Percentiles rank a stretch among this genome's conserved stretches.
phyloP scores from a whole-genome alignment of 2,888 invertebrate species.

The Harpalus rubripes region DNA sequence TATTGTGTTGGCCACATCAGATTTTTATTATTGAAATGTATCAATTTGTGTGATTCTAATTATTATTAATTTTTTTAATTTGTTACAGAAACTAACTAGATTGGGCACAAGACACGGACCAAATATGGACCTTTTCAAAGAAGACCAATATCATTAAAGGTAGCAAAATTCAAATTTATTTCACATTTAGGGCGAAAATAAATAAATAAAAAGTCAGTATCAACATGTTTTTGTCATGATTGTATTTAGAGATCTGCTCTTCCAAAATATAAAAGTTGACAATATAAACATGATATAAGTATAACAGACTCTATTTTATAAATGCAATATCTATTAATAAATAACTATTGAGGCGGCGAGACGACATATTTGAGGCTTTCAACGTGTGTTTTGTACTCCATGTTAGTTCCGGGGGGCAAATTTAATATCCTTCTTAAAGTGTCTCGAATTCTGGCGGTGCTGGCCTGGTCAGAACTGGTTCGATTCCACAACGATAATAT shows the following conservation, averaged over 20 bases:
- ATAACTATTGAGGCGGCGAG: constrained; percentile 67
- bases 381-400: constrained; percentile 95
- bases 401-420: constrained; percentile 93
- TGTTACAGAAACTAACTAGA: too few species aligned
- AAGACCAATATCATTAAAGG: not conserved
- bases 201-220: not conserved
- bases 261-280: constrained; percentile 71
- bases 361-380: constrained; percentile 88
- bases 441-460: constrained; percentile 95
- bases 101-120: too few species aligned
- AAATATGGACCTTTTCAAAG: too few species aligned
- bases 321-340: constrained; percentile 58
- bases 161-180: too few species aligned
- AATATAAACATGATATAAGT: constrained; percentile 72
- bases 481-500: constrained; percentile 98
- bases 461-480: constrained; percentile 93
- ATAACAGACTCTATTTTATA: constrained; percentile 78
- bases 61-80: too few species aligned
- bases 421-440: constrained; percentile 96
- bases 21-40: too few species aligned
- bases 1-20: too few species aligned
- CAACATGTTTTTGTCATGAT: constrained; percentile 20
- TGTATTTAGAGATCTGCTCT: constrained; percentile 60
- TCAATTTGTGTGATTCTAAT: too few species aligned
- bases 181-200: not conserved